These are phyloP conservation scores for Zaprionus vittiger DNA, from an alignment of 1,140 invertebrate genomes.

Conservation along the genomic window DNA sequence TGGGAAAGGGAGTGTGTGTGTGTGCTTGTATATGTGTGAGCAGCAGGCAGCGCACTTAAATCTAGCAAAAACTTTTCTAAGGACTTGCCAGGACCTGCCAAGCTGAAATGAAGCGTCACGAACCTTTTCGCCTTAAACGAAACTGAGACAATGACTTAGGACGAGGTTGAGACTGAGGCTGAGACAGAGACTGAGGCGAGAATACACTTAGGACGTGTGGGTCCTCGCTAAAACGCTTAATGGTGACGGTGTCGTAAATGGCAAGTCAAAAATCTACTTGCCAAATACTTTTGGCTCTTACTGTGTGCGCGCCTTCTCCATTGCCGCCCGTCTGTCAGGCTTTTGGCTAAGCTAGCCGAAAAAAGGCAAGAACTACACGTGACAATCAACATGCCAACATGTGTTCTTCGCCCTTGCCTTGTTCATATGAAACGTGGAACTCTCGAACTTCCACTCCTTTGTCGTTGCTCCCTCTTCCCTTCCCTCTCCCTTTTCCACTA, in stretches of 20 bases:
- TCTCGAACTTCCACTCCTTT: neutral
- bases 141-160: neutral
- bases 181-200: neutral
- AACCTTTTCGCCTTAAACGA: conserved; percentile 17
- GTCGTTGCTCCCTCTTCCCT: neutral
- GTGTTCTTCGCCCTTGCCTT: conserved; percentile 42
- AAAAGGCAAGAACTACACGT: conserved; percentile 44
- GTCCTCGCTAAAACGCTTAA: conserved; percentile 43
- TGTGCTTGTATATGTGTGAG: conserved; percentile 14
- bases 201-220: conserved; percentile 12
- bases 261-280: conserved; percentile 81
- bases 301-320: conserved; percentile 5
- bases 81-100: conserved; percentile 31
- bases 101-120: conserved; percentile 35
- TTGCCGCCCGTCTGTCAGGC: neutral
- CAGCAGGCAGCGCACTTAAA: conserved; percentile 33
- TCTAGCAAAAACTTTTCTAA: conserved; percentile 50
- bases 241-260: conserved; percentile 52
- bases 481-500: neutral
- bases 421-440: neutral
- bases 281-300: conserved; percentile 70
- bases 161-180: neutral
- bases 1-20: conserved; percentile 1
- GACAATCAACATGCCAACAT: conserved; percentile 78
- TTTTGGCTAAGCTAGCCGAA: neutral